phyloP scores from a whole-genome alignment of 2,113 vertebrate genomes.

The Chauna torquata region DNA sequence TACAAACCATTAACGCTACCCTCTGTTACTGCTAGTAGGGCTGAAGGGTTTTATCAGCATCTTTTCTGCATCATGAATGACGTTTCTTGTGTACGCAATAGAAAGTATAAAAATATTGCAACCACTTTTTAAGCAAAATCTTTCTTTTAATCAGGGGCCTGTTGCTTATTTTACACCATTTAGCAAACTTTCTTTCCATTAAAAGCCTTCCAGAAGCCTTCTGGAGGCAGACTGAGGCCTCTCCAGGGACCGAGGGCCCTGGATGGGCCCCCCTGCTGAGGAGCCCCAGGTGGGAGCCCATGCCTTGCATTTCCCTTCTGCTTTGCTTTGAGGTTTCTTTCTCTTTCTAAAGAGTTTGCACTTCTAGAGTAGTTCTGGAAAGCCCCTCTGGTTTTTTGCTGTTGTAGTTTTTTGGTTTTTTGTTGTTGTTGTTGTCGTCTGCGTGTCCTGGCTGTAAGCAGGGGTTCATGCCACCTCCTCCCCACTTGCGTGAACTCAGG shows the following conservation, averaged over 20 bases:
- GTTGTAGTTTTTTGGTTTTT: too few relatives aligned
- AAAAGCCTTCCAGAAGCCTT: background rate
- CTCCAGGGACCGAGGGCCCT: too few relatives aligned
- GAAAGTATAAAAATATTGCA: background rate
- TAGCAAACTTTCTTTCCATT: background rate
- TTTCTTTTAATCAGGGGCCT: background rate
- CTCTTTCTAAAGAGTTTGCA: background rate
- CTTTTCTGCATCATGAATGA: background rate
- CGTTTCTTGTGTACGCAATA: background rate
- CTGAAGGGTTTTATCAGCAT: background rate
- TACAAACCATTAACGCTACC: background rate
- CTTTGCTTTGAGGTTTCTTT: background rate
- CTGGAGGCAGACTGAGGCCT: background rate
- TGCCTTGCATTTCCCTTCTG: background rate
- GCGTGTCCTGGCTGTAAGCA: background rate
- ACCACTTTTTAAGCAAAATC: background rate
- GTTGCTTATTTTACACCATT: background rate
- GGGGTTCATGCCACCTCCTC: fast-evolving
- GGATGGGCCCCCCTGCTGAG: fast-evolving
- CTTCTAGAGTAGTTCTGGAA: background rate
- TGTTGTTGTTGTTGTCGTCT: too few relatives aligned
- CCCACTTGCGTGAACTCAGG: background rate
- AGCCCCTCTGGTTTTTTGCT: background rate
- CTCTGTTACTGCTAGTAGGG: background rate
- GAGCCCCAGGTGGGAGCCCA: background rate